Evolutionary conservation across 1,140 invertebrate genomes (phyloP).

Genomic region (Myzus persicae): DNA sequence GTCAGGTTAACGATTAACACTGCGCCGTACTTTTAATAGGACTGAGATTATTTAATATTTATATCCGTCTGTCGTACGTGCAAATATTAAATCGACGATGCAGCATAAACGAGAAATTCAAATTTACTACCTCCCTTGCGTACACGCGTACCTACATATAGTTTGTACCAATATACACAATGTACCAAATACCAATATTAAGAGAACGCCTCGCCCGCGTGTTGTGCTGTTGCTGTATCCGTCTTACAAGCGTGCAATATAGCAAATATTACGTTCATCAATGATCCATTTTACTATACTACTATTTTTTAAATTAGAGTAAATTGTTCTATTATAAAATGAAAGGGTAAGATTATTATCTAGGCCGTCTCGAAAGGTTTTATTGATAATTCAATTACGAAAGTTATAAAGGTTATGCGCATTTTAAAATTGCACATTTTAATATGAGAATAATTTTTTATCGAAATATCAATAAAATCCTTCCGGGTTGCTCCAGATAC

Average conservation of each 20-base stretch:
- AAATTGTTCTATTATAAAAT: not conserved
- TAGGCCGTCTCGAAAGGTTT: too few relatives aligned
- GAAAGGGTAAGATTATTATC: too few relatives aligned
- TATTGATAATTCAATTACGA: too few relatives aligned
- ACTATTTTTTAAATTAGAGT: not conserved
- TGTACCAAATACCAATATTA: not conserved
- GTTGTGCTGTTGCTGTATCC: not conserved
- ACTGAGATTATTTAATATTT: not conserved
- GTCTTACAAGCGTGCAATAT: not conserved
- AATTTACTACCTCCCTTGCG: not conserved
- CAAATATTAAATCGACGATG: not conserved
- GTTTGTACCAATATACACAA: not conserved
- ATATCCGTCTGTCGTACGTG: not conserved
- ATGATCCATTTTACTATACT: not conserved
- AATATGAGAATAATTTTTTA: too few relatives aligned
- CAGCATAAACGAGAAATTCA: not conserved
- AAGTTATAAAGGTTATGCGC: too few relatives aligned
- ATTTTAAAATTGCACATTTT: too few relatives aligned
- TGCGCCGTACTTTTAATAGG: not conserved
- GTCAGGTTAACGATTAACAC: not conserved
- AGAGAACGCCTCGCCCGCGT: not conserved
- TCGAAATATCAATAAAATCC: not conserved
- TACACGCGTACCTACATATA: not conserved
- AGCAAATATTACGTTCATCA: not conserved
- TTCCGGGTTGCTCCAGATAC: too few relatives aligned